Evolutionary conservation across 2,888 invertebrate species (phyloP).

Genomic region (Amphiduros pacificus): DNA sequence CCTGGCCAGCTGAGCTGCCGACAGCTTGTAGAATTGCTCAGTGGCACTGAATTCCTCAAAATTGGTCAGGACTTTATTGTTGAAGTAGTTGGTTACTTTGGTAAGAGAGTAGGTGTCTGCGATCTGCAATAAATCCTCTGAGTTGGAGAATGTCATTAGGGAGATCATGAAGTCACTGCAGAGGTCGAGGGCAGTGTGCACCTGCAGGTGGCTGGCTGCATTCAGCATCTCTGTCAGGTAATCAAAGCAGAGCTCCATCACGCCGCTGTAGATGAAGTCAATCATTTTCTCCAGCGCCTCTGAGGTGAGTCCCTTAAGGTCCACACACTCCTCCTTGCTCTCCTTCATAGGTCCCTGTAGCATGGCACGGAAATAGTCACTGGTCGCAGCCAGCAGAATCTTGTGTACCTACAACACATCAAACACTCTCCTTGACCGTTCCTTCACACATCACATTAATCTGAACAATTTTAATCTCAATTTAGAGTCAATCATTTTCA

Average conservation of each 20-base stretch:
- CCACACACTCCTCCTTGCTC: slow-evolving; percentile 54
- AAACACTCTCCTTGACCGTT: too few relatives aligned
- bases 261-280: slow-evolving; percentile 56
- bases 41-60: slow-evolving; percentile 52
- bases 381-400: slow-evolving; percentile 54
- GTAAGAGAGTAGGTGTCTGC: slow-evolving; percentile 54
- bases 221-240: slow-evolving; percentile 54
- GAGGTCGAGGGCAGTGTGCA: slow-evolving; percentile 53
- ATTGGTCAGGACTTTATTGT: slow-evolving; percentile 48
- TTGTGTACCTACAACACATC: slow-evolving; percentile 52
- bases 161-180: slow-evolving; percentile 57
- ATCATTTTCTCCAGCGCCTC: slow-evolving; percentile 47
- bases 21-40: slow-evolving; percentile 47
- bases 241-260: slow-evolving; percentile 48
- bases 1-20: slow-evolving; percentile 37
- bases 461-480: too few relatives aligned
- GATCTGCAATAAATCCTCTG: slow-evolving; percentile 52
- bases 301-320: slow-evolving; percentile 49
- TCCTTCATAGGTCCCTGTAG: slow-evolving; percentile 56
- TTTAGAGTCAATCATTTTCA: too few relatives aligned
- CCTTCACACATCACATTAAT: too few relatives aligned
- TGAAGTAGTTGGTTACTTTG: slow-evolving; percentile 47
- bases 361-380: slow-evolving; percentile 58
- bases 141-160: slow-evolving; percentile 53
- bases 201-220: slow-evolving; percentile 54